Evolutionary conservation across 2,888 invertebrate genomes (phyloP).

Genomic region (Sialis lutaria): DNA sequence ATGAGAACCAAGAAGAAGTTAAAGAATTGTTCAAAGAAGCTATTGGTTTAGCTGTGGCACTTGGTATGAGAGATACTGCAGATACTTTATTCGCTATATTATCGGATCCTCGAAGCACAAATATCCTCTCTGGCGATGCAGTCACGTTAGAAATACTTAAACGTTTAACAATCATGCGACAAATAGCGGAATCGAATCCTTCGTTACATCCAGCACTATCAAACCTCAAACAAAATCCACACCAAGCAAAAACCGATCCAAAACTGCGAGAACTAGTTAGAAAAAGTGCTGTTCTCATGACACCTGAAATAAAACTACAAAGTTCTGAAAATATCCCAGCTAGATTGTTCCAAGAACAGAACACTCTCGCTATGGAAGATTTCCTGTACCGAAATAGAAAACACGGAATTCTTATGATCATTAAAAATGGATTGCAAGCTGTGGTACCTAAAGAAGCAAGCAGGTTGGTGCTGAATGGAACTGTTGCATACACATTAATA

Average conservation of each 20-base stretch:
- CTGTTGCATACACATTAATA: conserved; percentile 57
- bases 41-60: conserved; percentile 46
- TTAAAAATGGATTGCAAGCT: conserved; percentile 55
- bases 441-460: conserved; percentile 62
- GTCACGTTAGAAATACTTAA: conserved; percentile 48
- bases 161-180: conserved; percentile 50
- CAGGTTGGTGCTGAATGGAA: conserved; percentile 52
- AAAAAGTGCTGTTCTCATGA: conserved; percentile 54
- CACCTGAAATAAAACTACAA: conserved; percentile 41
- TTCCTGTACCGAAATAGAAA: conserved; percentile 43
- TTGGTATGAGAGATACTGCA: conserved; percentile 47
- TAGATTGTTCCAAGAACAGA: conserved; percentile 45
- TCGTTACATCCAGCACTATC: conserved; percentile 40
- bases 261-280: conserved; percentile 49
- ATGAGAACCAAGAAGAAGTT: conserved; percentile 20
- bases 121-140: conserved; percentile 35
- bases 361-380: conserved; percentile 60
- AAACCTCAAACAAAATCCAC: conserved; percentile 45
- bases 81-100: conserved; percentile 33
- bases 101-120: conserved; percentile 35
- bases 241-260: conserved; percentile 49
- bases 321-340: conserved; percentile 55
- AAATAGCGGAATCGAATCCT: conserved; percentile 48
- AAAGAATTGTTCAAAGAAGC: conserved; percentile 41
- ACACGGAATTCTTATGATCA: conserved; percentile 45